Conservation (phyloP, 2,797 vertebrate species). For the Epinephelus awoara region DNA sequence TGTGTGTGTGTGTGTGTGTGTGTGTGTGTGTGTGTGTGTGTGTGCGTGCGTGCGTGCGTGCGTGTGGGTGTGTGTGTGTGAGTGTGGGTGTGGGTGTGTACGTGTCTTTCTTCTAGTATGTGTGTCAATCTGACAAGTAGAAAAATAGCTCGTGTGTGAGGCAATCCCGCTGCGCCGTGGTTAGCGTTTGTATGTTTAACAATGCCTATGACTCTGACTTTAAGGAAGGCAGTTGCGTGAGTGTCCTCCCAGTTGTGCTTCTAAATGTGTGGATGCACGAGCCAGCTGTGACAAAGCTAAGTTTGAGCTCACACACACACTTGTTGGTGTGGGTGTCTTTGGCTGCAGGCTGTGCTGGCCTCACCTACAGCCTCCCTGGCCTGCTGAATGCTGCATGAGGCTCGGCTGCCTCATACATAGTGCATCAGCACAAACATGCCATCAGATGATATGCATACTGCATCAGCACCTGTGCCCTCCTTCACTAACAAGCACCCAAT, state of each 20-base stretch:
- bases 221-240: conserved; percentile 53
- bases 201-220: conserved; percentile 44
- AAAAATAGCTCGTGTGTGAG: conserved; percentile 39
- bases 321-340: conserved; percentile 59
- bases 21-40: conserved; percentile 26
- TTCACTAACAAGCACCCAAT: conserved; percentile 84
- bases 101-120: too few relatives aligned
- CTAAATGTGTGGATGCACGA: conserved; percentile 62
- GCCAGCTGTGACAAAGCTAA: conserved; percentile 65
- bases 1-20: conserved; percentile 16
- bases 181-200: conserved; percentile 60
- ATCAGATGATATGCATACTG: conserved; percentile 71
- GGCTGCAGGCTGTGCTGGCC: conserved; percentile 74
- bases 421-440: conserved; percentile 88
- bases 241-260: conserved; percentile 60
- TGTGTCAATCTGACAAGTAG: conserved; percentile 7
- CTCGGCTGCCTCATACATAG: conserved; percentile 85
- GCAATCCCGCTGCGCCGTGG: conserved; percentile 33
- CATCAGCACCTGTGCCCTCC: conserved; percentile 86
- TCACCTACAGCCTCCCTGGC: conserved; percentile 83
- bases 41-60: conserved; percentile 9
- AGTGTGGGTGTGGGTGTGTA: conserved; percentile 9
- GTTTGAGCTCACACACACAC: conserved; percentile 31
- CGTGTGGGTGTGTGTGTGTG: conserved; percentile 18
- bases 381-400: conserved; percentile 87